phyloP scores from a whole-genome alignment of 2,888 invertebrate genomes.

The Xestia ashworthii region DNA sequence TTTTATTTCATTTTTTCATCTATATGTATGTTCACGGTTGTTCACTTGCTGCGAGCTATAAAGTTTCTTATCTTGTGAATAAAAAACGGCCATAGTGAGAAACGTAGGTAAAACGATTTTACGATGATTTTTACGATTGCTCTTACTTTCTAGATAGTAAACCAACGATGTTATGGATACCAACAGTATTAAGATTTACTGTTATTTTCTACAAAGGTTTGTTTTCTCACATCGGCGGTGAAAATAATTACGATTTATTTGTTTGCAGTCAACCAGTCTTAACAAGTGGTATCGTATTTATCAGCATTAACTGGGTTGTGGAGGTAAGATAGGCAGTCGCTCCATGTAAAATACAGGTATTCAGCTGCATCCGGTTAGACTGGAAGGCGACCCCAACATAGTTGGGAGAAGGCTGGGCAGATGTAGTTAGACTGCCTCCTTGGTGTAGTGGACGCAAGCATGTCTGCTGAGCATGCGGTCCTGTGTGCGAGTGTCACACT shows the following conservation, averaged over 20 bases:
- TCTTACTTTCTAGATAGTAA: constrained; percentile 40
- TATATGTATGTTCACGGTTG: constrained; percentile 2
- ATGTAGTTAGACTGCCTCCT: no score
- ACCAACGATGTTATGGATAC: neutral
- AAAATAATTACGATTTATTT: constrained; percentile 1
- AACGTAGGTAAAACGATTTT: constrained; percentile 22
- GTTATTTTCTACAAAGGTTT: constrained; percentile 4
- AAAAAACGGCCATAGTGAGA: constrained; percentile 23
- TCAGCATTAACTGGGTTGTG: no score
- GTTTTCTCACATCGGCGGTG: neutral
- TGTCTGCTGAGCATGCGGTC: no score
- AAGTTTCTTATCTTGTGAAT: constrained; percentile 39
- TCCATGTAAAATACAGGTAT: no score
- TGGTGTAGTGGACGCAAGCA: no score
- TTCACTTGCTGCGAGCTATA: constrained; percentile 19
- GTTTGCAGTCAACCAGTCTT: no score
- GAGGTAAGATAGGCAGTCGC: no score
- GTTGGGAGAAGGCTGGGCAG: no score
- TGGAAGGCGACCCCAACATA: no score
- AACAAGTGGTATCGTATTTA: no score
- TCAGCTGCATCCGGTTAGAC: no score
- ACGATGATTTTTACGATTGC: constrained; percentile 55
- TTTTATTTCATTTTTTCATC: constrained; percentile 10
- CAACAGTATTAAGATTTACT: neutral
- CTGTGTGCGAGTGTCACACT: no score